Percentiles rank a stretch among this genome's conserved stretches.
Conservation (phyloP, 2,113 vertebrate genomes). For the Pelecanoides urinatrix region DNA sequence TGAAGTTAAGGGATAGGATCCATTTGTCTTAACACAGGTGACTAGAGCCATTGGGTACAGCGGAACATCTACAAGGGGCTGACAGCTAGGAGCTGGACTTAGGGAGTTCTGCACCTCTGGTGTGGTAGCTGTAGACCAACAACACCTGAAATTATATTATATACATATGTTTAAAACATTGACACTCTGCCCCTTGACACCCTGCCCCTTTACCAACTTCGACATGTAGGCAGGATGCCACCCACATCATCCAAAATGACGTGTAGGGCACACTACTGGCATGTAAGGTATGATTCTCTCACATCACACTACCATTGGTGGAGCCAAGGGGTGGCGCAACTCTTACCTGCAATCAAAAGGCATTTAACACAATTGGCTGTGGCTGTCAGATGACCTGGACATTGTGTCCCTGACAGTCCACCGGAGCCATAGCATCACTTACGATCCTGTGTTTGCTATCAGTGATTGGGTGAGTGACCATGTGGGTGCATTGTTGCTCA, state of each 20-base stretch:
- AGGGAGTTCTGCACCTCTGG: neutral
- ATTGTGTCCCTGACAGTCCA: neutral
- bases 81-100: neutral
- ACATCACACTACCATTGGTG: neutral
- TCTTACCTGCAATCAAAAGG: neutral
- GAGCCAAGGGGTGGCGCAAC: neutral
- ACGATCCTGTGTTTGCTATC: neutral
- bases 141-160: neutral
- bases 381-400: neutral
- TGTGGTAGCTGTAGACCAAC: neutral
- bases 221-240: neutral
- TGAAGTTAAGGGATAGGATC: neutral
- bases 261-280: neutral
- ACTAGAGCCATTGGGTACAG: neutral
- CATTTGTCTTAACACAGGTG: neutral
- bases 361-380: neutral
- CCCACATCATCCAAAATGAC: neutral
- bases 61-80: neutral
- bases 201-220: neutral
- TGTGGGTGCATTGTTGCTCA: neutral
- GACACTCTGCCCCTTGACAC: neutral
- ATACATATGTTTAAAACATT: neutral
- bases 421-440: neutral
- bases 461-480: accelerated
- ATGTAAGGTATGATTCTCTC: neutral